Evolutionary conservation across 2,113 vertebrate species (phyloP).

Genomic region (Heloderma charlesbogerti): DNA sequence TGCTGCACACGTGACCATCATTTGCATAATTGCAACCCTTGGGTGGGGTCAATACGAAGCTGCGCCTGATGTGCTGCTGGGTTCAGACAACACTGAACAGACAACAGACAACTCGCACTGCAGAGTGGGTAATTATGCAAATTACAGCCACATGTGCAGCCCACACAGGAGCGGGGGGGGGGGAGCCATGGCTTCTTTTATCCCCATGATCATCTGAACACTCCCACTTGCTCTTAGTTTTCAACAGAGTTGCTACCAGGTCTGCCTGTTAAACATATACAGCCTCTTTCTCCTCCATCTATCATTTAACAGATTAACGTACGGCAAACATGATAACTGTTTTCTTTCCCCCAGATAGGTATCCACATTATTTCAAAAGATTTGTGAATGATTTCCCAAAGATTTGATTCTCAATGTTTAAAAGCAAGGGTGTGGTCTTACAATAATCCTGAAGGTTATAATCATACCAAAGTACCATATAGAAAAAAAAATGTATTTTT

Average conservation of each 20-base stretch:
- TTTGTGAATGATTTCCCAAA: slow-evolving; percentile 56
- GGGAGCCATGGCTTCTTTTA: too few species aligned
- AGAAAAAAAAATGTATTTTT: slow-evolving; percentile 52
- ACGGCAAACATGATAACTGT: background rate
- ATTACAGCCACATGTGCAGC: too few species aligned
- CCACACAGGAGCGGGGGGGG: too few species aligned
- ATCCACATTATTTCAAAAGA: background rate
- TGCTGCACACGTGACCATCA: too few species aligned
- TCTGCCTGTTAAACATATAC: background rate
- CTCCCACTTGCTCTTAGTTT: background rate
- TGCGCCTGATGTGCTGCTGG: too few species aligned
- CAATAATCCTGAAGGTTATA: slow-evolving; percentile 36
- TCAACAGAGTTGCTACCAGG: background rate
- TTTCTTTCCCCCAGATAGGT: background rate
- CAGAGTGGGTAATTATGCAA: too few species aligned
- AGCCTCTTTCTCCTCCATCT: background rate
- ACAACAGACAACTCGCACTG: too few species aligned
- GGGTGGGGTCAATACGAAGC: too few species aligned
- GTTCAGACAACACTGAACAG: too few species aligned
- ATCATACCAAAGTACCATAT: slow-evolving; percentile 46
- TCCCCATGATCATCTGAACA: too few species aligned
- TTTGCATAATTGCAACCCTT: too few species aligned
- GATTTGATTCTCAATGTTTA: slow-evolving; percentile 51
- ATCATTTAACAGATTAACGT: background rate
- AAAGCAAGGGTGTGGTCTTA: slow-evolving; percentile 55